Conservation (phyloP, 2,888 invertebrate genomes). For the Hetaerina titia region DNA sequence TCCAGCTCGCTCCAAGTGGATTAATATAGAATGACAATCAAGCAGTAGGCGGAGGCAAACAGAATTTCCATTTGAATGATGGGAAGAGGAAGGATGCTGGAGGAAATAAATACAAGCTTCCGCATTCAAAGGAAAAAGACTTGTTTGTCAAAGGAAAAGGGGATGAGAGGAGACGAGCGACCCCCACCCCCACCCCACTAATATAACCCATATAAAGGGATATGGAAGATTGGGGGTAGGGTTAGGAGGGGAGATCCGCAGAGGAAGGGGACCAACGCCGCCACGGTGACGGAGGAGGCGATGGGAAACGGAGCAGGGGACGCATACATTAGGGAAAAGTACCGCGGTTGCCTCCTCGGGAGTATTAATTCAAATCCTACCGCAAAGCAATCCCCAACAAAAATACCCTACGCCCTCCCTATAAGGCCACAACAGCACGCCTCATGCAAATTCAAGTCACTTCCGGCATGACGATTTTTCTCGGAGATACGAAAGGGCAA, state of each 20-base stretch:
- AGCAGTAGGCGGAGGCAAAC: not conserved
- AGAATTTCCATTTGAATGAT: not conserved
- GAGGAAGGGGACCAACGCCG: not conserved
- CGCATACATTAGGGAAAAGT: slow-evolving; percentile 31
- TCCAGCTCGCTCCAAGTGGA: not conserved
- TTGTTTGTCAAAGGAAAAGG: not conserved
- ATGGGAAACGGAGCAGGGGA: not conserved
- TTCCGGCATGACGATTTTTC: not conserved
- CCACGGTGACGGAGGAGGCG: not conserved
- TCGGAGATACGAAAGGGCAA: not conserved
- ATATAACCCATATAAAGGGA: not conserved
- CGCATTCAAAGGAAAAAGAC: not conserved
- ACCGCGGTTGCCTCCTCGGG: not conserved
- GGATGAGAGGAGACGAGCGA: not conserved
- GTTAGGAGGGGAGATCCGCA: not conserved
- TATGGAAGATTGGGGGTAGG: not conserved
- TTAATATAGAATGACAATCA: not conserved
- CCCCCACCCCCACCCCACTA: not conserved
- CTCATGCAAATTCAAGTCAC: slow-evolving; percentile 9
- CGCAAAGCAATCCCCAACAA: not conserved
- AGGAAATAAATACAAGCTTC: not conserved
- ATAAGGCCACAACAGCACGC: not conserved
- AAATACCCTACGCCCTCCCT: not conserved
- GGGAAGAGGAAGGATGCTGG: not conserved
- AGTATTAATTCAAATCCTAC: slow-evolving; percentile 22